These are phyloP conservation scores for Brachyrhaphis roseni DNA, from an alignment of 2,797 vertebrate species.

Conservation along the genomic window DNA sequence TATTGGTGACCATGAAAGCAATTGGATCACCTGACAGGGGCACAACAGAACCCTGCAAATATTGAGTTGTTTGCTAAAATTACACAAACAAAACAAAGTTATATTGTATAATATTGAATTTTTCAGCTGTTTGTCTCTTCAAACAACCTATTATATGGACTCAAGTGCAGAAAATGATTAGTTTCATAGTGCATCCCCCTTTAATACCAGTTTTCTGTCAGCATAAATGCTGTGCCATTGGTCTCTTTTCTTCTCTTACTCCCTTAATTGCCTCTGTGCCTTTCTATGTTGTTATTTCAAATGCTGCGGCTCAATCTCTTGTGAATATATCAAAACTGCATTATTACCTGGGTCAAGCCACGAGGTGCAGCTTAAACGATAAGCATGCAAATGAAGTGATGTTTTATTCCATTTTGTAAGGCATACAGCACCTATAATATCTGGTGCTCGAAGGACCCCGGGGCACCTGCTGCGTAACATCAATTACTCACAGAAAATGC, in stretches of 20 bases:
- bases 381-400: slow-evolving; percentile 56
- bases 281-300: slow-evolving; percentile 16
- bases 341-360: slow-evolving; percentile 57
- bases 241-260: slow-evolving; percentile 4
- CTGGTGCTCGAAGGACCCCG: slow-evolving; percentile 13
- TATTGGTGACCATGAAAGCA: not conserved
- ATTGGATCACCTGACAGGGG: not conserved
- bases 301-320: slow-evolving; percentile 15
- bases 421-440: slow-evolving; percentile 22
- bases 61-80: not conserved
- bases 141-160: not conserved
- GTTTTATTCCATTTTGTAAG: slow-evolving; percentile 41
- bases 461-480: slow-evolving; percentile 19
- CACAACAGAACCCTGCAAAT: not conserved
- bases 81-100: not conserved
- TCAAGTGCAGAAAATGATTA: not conserved
- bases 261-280: not conserved
- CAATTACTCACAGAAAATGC: slow-evolving; percentile 41
- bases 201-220: not conserved
- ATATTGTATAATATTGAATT: not conserved
- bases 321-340: slow-evolving; percentile 42
- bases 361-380: slow-evolving; percentile 38
- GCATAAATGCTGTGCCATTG: slow-evolving; percentile 1
- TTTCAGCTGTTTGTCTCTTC: not conserved
- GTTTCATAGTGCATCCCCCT: too few relatives aligned